These are phyloP conservation scores for Sturmia bella DNA, from an alignment of 2,888 invertebrate species.

Conservation along the genomic window DNA sequence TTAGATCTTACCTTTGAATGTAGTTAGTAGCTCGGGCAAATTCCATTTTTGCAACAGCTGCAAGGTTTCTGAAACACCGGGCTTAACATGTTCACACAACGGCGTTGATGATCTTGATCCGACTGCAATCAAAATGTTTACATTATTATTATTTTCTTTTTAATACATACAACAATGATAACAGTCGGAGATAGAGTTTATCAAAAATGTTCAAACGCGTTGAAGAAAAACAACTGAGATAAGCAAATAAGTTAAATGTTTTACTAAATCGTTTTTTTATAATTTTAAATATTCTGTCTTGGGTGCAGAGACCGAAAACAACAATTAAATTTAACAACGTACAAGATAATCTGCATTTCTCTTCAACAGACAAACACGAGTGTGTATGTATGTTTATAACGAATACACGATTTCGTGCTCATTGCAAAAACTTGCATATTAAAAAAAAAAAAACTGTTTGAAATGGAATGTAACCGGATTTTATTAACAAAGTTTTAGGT, in stretches of 20 bases:
- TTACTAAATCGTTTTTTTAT: neutral
- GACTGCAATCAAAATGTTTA: conserved; percentile 30
- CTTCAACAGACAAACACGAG: too few relatives aligned
- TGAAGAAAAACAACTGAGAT: conserved; percentile 39
- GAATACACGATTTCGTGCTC: neutral
- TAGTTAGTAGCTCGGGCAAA: conserved; percentile 57
- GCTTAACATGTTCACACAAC: conserved; percentile 40
- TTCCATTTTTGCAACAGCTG: conserved; percentile 70
- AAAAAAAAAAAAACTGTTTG: too few relatives aligned
- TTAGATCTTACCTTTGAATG: conserved; percentile 64
- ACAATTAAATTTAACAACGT: too few relatives aligned
- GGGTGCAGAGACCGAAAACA: too few relatives aligned
- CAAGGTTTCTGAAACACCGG: conserved; percentile 57
- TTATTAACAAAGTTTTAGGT: too few relatives aligned
- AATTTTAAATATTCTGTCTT: too few relatives aligned
- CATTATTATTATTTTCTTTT: neutral
- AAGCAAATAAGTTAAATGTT: conserved; percentile 30
- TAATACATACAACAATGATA: conserved; percentile 10
- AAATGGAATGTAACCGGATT: too few relatives aligned
- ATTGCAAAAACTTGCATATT: neutral
- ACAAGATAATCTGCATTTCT: too few relatives aligned
- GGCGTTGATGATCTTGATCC: conserved; percentile 60
- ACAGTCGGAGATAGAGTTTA: conserved; percentile 14
- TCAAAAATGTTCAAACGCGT: neutral
- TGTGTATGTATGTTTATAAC: too few relatives aligned